Evolutionary conservation across 2,797 vertebrate species (phyloP).

Genomic region (Cheirogaleus major): DNA sequence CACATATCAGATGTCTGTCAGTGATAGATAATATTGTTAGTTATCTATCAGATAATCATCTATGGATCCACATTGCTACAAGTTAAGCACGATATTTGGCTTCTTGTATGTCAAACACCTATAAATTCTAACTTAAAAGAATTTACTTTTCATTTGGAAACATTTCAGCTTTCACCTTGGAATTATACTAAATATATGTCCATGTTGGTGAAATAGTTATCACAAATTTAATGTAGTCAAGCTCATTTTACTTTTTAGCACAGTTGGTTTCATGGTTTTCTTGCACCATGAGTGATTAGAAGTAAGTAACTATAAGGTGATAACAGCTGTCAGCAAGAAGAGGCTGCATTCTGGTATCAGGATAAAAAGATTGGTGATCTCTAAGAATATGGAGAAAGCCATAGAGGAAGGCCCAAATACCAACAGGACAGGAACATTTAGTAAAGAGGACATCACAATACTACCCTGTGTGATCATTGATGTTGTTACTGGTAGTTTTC

Average conservation of each 20-base stretch:
- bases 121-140: not conserved
- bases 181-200: constrained; percentile 4
- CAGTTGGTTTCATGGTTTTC: not conserved
- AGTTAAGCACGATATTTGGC: not conserved
- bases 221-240: not conserved
- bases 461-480: not conserved
- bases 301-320: not conserved
- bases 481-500: not conserved
- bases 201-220: constrained; percentile 18
- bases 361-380: not conserved
- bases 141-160: constrained; percentile 16
- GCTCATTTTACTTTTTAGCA: constrained; percentile 14
- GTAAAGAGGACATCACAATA: not conserved
- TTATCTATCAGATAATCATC: not conserved
- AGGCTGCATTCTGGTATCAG: not conserved
- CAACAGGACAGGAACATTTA: not conserved
- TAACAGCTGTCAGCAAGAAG: not conserved
- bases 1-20: not conserved
- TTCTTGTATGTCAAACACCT: not conserved
- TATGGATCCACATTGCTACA: not conserved
- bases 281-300: constrained; percentile 27
- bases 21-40: not conserved
- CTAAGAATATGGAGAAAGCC: not conserved
- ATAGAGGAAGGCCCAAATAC: not conserved
- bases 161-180: not conserved